Evolutionary conservation across 2,888 invertebrate genomes (phyloP).

Genomic region (Aleiodes leptofemur): DNA sequence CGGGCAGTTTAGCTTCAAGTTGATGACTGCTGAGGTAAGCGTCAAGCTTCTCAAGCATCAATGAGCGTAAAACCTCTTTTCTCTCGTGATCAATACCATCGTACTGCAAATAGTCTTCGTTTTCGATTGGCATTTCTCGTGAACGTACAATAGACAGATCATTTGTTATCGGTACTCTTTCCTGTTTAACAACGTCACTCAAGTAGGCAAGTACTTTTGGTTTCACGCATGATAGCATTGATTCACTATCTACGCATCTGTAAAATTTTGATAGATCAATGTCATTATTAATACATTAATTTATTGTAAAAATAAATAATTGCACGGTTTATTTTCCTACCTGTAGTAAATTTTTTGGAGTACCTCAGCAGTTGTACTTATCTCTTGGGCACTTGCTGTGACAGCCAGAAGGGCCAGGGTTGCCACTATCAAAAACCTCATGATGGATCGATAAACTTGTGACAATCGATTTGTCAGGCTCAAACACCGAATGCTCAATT

Average conservation of each 20-base stretch:
- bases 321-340: constrained; percentile 56
- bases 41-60: constrained; percentile 85
- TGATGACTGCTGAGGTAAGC: constrained; percentile 85
- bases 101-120: constrained; percentile 72
- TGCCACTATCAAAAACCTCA: constrained; percentile 66
- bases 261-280: constrained; percentile 30
- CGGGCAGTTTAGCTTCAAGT: constrained; percentile 85
- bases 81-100: constrained; percentile 67
- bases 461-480: constrained; percentile 68
- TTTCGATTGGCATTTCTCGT: constrained; percentile 71
- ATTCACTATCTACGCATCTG: constrained; percentile 71
- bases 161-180: constrained; percentile 86
- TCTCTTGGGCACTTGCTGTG: constrained; percentile 60
- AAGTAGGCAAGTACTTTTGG: constrained; percentile 88
- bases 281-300: background rate
- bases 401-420: constrained; percentile 63
- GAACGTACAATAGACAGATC: constrained; percentile 85
- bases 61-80: constrained; percentile 69
- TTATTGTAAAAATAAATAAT: constrained; percentile 7
- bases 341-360: constrained; percentile 70
- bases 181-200: constrained; percentile 81
- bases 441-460: constrained; percentile 58
- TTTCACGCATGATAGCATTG: constrained; percentile 80
- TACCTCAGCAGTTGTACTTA: constrained; percentile 66
- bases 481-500: constrained; percentile 72